Conservation (phyloP, 2,797 vertebrate species). For the Petrocephalus schoutedeni region DNA sequence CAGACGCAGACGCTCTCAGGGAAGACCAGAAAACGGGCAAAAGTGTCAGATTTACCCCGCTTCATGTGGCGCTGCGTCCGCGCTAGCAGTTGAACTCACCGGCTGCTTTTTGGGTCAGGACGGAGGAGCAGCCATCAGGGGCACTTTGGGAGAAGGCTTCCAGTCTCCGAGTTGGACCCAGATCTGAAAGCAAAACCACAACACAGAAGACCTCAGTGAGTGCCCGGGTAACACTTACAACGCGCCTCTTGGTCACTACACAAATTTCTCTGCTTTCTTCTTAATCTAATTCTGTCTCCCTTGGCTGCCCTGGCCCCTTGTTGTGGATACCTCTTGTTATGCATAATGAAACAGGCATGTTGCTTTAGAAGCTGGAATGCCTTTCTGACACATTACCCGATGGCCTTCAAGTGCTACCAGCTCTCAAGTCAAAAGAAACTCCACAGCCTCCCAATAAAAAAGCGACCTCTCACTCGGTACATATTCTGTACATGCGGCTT, state of each 20-base stretch:
- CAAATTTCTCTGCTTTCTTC: not conserved
- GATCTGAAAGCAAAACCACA: not conserved
- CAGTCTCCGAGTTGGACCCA: not conserved
- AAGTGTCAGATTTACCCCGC: not conserved
- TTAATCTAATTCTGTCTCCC: not conserved
- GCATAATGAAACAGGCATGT: conserved; percentile 22
- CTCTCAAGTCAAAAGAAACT: not conserved
- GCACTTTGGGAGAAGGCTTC: not conserved
- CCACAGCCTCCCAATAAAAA: not conserved
- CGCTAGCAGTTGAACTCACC: not conserved
- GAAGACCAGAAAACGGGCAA: not conserved
- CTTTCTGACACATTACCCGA: conserved; percentile 12
- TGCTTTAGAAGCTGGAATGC: not conserved
- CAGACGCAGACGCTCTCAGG: not conserved
- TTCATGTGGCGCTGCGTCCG: not conserved
- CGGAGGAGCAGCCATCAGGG: not conserved
- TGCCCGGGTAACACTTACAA: not conserved
- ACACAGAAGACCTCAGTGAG: not conserved
- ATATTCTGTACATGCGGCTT: not conserved
- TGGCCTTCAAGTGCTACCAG: not conserved
- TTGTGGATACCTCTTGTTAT: conserved; percentile 16
- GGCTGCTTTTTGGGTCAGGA: not conserved
- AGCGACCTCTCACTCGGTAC: not conserved
- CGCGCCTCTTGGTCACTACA: not conserved
- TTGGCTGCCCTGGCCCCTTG: conserved; percentile 2